A percentile compares a stretch with the other conserved stretches of the same genome.
Evolutionary conservation across 1,140 invertebrate genomes (phyloP).

Genomic region (Berghia stephanieae): DNA sequence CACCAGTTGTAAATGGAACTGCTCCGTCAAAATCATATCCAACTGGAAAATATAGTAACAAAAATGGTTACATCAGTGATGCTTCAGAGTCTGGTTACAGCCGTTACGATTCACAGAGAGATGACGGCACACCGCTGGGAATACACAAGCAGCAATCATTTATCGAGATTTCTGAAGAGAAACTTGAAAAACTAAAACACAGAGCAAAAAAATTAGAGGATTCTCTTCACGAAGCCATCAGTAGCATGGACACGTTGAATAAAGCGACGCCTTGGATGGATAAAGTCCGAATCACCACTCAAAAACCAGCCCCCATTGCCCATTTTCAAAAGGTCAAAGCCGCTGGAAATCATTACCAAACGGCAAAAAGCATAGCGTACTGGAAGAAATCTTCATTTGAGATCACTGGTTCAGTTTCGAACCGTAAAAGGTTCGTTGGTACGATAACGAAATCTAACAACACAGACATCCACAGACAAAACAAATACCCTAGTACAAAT

Average conservation of each 20-base stretch:
- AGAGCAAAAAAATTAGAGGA: slow-evolving; percentile 56
- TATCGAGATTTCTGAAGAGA: slow-evolving; percentile 53
- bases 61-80: too few species aligned
- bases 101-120: too few species aligned
- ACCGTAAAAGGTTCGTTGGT: slow-evolving; percentile 33
- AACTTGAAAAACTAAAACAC: slow-evolving; percentile 46
- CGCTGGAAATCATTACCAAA: slow-evolving; percentile 18
- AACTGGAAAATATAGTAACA: too few species aligned
- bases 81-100: too few species aligned
- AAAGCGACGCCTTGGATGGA: slow-evolving; percentile 29
- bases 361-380: slow-evolving; percentile 29
- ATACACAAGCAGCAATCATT: too few species aligned
- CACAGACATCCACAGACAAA: too few species aligned
- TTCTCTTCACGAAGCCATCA: slow-evolving; percentile 54
- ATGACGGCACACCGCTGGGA: too few species aligned
- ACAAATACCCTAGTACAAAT: too few species aligned
- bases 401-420: slow-evolving; percentile 22
- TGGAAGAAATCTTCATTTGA: slow-evolving; percentile 36
- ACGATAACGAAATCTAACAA: too few species aligned
- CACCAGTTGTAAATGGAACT: too few species aligned
- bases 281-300: neutral
- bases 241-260: slow-evolving; percentile 49
- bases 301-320: slow-evolving; percentile 32
- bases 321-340: slow-evolving; percentile 25
- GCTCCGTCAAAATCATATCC: too few species aligned